Percentiles rank a stretch among this genome's conserved stretches.
These are phyloP conservation scores for Heliothis peltigera DNA, from an alignment of 2,888 invertebrate genomes.

Conservation along the genomic window DNA sequence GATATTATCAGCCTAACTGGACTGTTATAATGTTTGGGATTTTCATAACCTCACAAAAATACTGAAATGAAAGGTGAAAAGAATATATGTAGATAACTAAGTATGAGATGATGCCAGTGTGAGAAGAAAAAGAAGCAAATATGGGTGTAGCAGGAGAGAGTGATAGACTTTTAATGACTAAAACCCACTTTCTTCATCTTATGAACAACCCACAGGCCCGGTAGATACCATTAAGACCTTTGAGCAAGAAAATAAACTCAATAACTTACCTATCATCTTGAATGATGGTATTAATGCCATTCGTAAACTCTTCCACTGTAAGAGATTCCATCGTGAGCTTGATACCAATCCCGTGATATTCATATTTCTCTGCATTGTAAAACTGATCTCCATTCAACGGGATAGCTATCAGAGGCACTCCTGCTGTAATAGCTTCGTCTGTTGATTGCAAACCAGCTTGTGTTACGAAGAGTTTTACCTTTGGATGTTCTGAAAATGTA, in stretches of 20 bases:
- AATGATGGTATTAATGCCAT: constrained; percentile 61
- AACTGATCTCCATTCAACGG: constrained; percentile 81
- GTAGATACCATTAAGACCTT: background rate
- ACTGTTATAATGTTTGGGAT: no score
- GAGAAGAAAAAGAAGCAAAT: no score
- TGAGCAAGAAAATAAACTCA: no score
- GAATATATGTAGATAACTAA: no score
- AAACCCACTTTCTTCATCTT: no score
- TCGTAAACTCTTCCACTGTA: constrained; percentile 62
- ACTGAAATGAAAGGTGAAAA: no score
- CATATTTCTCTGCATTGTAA: constrained; percentile 73
- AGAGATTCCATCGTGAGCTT: constrained; percentile 68
- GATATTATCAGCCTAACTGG: no score
- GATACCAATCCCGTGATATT: constrained; percentile 69
- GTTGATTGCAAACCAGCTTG: constrained; percentile 83
- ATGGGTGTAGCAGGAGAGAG: no score
- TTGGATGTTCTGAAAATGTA: constrained; percentile 75
- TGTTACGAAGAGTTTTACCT: constrained; percentile 79
- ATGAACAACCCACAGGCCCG: background rate
- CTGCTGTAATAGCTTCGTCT: constrained; percentile 79
- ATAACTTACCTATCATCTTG: constrained; percentile 59
- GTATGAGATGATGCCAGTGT: no score
- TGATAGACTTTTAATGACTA: no score
- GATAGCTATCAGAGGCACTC: constrained; percentile 79
- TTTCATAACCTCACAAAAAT: no score